Evolutionary conservation across 2,113 vertebrate genomes (phyloP).

Genomic region (Taurulus bubalis): DNA sequence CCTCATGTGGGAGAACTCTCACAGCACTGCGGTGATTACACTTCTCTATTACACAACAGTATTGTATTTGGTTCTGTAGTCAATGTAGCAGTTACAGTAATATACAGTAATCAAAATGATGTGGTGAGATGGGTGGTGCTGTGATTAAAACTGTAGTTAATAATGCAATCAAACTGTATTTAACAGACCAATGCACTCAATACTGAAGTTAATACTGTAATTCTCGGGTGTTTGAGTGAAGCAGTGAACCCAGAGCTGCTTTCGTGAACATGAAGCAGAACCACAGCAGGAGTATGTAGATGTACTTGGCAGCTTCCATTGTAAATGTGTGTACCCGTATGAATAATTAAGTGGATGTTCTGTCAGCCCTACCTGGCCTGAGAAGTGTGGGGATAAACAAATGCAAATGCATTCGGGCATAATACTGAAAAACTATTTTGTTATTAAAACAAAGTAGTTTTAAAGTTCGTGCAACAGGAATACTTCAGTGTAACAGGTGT

Average conservation of each 20-base stretch:
- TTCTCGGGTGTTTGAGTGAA: neutral
- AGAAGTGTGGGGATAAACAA: neutral
- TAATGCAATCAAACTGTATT: neutral
- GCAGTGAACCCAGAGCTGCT: neutral
- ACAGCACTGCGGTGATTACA: conserved; percentile 15
- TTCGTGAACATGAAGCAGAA: neutral
- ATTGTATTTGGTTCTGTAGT: neutral
- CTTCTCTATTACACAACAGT: neutral
- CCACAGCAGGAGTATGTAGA: neutral
- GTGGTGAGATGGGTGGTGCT: neutral
- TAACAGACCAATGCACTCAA: neutral
- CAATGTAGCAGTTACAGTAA: neutral
- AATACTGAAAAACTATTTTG: neutral
- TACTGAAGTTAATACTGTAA: neutral
- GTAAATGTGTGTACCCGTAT: neutral
- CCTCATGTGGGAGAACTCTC: neutral
- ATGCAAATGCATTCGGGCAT: neutral
- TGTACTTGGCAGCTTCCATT: neutral
- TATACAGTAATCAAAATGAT: neutral
- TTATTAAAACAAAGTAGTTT: neutral
- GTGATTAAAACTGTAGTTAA: neutral
- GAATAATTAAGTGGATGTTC: neutral
- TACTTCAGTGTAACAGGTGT: neutral
- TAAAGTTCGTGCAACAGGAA: neutral
- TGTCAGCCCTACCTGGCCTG: neutral